phyloP scores from a whole-genome alignment of 2,888 invertebrate genomes.

The Eumerus sabulonum region DNA sequence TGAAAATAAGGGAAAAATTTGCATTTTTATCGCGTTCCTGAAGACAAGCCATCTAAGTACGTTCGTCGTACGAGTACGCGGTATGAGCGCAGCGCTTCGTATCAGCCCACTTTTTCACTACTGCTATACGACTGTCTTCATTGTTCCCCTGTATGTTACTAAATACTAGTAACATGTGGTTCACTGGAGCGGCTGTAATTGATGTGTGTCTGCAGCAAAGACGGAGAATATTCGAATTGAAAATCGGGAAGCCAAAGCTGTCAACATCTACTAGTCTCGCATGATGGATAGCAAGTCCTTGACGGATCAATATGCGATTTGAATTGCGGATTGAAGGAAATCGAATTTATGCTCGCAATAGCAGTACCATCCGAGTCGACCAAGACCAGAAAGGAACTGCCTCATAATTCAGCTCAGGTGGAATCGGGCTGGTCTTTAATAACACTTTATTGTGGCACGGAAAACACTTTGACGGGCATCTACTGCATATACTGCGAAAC shows the following conservation, averaged over 20 bases:
- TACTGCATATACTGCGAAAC: slow-evolving; percentile 47
- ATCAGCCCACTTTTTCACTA: too few species aligned
- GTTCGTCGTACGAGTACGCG: slow-evolving; percentile 6
- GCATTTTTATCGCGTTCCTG: slow-evolving; percentile 53
- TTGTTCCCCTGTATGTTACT: background rate
- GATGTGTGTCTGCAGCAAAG: slow-evolving; percentile 27
- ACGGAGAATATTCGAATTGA: slow-evolving; percentile 27
- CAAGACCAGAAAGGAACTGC: slow-evolving; percentile 24
- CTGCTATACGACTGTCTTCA: too few species aligned
- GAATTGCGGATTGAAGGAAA: slow-evolving; percentile 47
- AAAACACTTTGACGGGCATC: slow-evolving; percentile 57
- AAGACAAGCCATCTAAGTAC: too few species aligned
- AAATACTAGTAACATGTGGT: slow-evolving; percentile 27
- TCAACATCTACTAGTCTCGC: slow-evolving; percentile 42
- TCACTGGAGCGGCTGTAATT: slow-evolving; percentile 47
- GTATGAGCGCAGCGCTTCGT: too few species aligned
- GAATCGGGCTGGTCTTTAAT: slow-evolving; percentile 55
- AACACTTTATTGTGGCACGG: slow-evolving; percentile 61
- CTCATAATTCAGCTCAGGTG: slow-evolving; percentile 63
- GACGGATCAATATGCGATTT: slow-evolving; percentile 62
- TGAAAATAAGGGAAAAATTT: slow-evolving; percentile 51
- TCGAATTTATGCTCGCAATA: slow-evolving; percentile 43
- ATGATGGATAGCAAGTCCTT: slow-evolving; percentile 61
- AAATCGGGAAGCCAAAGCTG: slow-evolving; percentile 61
- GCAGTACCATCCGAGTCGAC: too few species aligned